Conservation (phyloP, 1,140 invertebrate genomes). For the Sitophilus oryzae region DNA sequence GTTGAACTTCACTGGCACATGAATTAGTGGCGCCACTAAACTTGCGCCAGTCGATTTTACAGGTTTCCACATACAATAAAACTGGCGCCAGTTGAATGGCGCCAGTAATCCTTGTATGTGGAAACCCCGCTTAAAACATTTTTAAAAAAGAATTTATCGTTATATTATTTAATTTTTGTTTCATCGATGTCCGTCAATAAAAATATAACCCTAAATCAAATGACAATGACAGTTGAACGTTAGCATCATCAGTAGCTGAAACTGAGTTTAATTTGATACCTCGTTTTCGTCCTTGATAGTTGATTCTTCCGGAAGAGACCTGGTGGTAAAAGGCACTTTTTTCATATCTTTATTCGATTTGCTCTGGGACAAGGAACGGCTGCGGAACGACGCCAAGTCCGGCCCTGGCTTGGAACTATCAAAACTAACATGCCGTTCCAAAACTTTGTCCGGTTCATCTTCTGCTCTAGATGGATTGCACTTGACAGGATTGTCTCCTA, state of each 20-base stretch:
- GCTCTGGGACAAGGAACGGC: slow-evolving; percentile 17
- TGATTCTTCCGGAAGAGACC: slow-evolving; percentile 22
- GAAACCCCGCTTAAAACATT: too few relatives aligned
- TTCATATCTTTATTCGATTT: slow-evolving; percentile 10
- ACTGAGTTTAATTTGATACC: slow-evolving; percentile 4
- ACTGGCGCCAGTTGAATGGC: too few relatives aligned
- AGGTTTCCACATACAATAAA: too few relatives aligned
- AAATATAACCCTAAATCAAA: too few relatives aligned
- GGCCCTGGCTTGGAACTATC: slow-evolving; percentile 6
- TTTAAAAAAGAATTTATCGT: too few relatives aligned
- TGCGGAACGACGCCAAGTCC: slow-evolving; percentile 15
- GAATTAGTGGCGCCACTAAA: too few relatives aligned
- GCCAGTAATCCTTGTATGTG: too few relatives aligned
- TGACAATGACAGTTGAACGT: too few relatives aligned
- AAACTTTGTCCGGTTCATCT: not conserved
- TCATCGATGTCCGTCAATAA: too few relatives aligned
- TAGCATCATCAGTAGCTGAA: not conserved
- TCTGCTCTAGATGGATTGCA: slow-evolving; percentile 6
- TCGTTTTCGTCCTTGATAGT: slow-evolving; percentile 1
- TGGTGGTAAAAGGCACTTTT: slow-evolving; percentile 9
- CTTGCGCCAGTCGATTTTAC: too few relatives aligned
- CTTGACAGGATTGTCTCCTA: not conserved
- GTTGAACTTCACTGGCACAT: too few relatives aligned
- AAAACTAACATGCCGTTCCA: slow-evolving; percentile 18
- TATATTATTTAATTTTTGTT: too few relatives aligned